These are phyloP conservation scores for Diuraphis noxia DNA, from an alignment of 1,140 invertebrate species.

Conservation along the genomic window DNA sequence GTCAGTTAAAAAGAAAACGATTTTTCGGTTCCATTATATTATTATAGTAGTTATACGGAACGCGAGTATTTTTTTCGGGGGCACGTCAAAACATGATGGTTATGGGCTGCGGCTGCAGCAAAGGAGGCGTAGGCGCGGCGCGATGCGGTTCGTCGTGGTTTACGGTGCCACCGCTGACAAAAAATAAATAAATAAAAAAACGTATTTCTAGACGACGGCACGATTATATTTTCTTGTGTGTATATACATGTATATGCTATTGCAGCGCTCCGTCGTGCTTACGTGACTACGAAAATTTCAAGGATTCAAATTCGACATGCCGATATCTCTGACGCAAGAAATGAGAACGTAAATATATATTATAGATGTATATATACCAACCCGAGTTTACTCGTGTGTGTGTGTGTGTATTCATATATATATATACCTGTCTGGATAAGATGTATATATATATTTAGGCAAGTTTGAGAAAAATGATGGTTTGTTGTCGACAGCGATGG, in stretches of 20 bases:
- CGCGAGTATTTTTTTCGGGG: not conserved
- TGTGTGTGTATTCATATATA: not conserved
- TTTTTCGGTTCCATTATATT: not conserved
- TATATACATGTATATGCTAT: not conserved
- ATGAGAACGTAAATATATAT: conserved; percentile 16
- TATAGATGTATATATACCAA: not conserved
- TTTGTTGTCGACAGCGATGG: not conserved
- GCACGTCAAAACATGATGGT: not conserved
- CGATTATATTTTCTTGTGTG: not conserved
- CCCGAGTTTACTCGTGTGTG: not conserved
- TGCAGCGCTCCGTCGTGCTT: conserved; percentile 13
- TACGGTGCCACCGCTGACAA: not conserved
- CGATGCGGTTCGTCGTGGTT: conserved; percentile 11
- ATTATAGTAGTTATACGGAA: not conserved
- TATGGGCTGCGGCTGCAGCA: too few relatives aligned
- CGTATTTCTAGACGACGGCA: not conserved
- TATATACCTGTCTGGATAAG: not conserved
- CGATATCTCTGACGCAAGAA: conserved; percentile 41
- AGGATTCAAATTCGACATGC: conserved; percentile 43
- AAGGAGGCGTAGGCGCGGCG: not conserved
- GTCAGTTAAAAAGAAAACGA: not conserved
- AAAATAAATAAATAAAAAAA: not conserved
- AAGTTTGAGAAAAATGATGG: not conserved
- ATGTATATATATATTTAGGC: not conserved
- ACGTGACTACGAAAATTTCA: conserved; percentile 43